These are phyloP conservation scores for Drosophila monieri DNA, from an alignment of 2,888 invertebrate genomes.

Conservation along the genomic window DNA sequence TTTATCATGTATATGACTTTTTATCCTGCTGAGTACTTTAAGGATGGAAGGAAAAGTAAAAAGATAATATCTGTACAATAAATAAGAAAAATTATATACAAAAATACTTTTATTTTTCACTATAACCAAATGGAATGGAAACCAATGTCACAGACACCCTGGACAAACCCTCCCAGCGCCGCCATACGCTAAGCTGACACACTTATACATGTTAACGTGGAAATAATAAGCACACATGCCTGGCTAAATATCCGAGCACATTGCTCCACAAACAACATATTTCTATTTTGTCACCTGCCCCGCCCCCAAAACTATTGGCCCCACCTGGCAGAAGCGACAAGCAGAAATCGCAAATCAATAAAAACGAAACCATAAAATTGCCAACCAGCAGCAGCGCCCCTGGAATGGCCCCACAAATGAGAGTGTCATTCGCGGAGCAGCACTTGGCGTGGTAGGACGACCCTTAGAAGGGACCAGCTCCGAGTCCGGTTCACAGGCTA, in stretches of 20 bases:
- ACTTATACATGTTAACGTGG: slow-evolving; percentile 20
- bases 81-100: not conserved
- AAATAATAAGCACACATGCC: slow-evolving; percentile 46
- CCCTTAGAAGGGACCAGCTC: not conserved
- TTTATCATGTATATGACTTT: not conserved
- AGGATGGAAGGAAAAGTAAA: too few species aligned
- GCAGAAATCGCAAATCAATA: slow-evolving; percentile 69
- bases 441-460: slow-evolving; percentile 40
- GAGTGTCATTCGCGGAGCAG: slow-evolving; percentile 49
- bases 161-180: not conserved
- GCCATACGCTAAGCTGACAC: slow-evolving; percentile 36
- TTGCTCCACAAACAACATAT: slow-evolving; percentile 60
- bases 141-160: slow-evolving; percentile 26
- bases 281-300: slow-evolving; percentile 34
- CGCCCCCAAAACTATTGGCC: not conserved
- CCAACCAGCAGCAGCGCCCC: slow-evolving; percentile 33
- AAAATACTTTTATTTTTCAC: not conserved
- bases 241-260: slow-evolving; percentile 59
- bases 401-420: slow-evolving; percentile 24
- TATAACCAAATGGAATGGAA: not conserved
- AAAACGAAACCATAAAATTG: slow-evolving; percentile 71
- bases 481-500: not conserved
- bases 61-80: not conserved
- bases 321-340: slow-evolving; percentile 13
- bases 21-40: too few species aligned